Evolutionary conservation across 2,113 vertebrate species (phyloP).

Genomic region (Nesoenas mayeri): DNA sequence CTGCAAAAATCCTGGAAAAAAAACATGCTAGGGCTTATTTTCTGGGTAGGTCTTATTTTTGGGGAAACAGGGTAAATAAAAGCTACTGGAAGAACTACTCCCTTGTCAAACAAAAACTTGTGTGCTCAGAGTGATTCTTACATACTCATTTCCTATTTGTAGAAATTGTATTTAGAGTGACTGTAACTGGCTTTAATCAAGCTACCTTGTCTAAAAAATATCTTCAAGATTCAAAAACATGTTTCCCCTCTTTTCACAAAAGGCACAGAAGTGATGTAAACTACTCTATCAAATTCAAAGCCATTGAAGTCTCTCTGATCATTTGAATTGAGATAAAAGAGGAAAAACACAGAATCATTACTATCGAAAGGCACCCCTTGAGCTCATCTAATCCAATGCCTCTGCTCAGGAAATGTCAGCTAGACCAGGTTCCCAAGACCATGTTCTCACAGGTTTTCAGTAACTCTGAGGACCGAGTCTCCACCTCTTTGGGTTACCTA

Average conservation of each 20-base stretch:
- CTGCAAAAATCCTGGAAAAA: no score
- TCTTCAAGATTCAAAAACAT: background rate
- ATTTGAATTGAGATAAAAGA: background rate
- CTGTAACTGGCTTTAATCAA: background rate
- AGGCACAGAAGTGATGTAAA: background rate
- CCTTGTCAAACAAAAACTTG: background rate
- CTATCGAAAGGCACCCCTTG: background rate
- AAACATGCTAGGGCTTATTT: no score
- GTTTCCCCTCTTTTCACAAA: background rate
- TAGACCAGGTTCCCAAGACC: background rate
- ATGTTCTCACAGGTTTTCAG: background rate
- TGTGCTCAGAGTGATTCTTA: background rate
- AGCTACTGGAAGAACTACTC: background rate
- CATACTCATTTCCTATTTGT: background rate
- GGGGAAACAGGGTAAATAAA: no score
- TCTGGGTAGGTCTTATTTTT: no score
- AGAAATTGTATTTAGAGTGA: background rate
- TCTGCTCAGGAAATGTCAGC: background rate
- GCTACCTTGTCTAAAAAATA: background rate
- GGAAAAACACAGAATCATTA: background rate
- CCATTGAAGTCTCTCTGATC: background rate
- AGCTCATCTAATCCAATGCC: background rate
- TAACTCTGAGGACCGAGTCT: background rate
- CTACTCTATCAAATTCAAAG: background rate
- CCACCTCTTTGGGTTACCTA: background rate